phyloP scores from a whole-genome alignment of 2,888 invertebrate genomes.

The Baronia brevicornis region DNA sequence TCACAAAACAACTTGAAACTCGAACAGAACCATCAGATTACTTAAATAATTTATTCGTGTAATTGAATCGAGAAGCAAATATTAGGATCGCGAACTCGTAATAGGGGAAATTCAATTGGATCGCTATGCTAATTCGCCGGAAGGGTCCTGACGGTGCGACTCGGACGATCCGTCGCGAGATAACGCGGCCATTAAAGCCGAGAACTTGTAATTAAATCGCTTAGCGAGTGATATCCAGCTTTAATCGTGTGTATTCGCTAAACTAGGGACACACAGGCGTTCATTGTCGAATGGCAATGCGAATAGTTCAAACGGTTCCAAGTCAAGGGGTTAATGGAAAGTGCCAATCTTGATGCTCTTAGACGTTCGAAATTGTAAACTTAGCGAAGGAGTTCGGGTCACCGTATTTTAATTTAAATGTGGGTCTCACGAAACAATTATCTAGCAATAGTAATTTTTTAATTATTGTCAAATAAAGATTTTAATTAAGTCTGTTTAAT shows the following conservation, averaged over 20 bases:
- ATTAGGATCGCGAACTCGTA: conserved; percentile 14
- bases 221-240: conserved; percentile 4
- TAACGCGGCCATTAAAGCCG: conserved; percentile 9
- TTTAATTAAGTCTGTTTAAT: no score
- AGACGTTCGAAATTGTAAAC: no score
- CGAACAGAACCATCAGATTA: conserved; percentile 4
- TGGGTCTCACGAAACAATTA: no score
- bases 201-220: conserved; percentile 8
- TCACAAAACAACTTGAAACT: conserved; percentile 1
- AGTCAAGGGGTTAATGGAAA: no score
- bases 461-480: no score
- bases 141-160: conserved; percentile 16
- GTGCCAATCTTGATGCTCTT: no score
- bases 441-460: no score
- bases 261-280: not conserved
- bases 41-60: not conserved
- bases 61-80: conserved; percentile 2
- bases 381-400: no score
- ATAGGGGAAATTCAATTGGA: conserved; percentile 16
- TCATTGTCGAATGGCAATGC: no score
- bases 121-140: conserved; percentile 20
- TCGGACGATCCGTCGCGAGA: conserved; percentile 6
- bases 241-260: conserved; percentile 11
- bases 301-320: no score
- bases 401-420: no score